These are phyloP conservation scores for Cichladusa arquata DNA, from an alignment of 2,113 vertebrate species.

Conservation along the genomic window DNA sequence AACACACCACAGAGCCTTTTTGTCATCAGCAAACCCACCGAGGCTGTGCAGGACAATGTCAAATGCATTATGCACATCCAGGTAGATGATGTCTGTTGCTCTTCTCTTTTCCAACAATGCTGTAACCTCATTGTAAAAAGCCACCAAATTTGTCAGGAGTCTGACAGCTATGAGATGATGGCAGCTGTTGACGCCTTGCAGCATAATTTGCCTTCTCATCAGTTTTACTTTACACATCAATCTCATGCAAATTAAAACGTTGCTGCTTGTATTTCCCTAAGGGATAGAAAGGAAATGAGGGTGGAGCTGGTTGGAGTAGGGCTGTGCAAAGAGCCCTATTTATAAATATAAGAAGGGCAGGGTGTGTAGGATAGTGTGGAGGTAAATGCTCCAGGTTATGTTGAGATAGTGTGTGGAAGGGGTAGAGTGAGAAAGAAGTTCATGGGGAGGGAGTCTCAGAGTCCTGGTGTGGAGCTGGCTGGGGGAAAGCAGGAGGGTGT, in stretches of 20 bases:
- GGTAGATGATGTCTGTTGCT: background rate
- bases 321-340: background rate
- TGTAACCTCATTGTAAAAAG: background rate
- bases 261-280: background rate
- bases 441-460: background rate
- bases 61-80: background rate
- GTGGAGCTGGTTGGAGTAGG: background rate
- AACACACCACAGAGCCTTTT: background rate
- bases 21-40: background rate
- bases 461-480: background rate
- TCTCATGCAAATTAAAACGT: background rate
- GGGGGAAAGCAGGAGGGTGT: background rate
- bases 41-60: too few species aligned
- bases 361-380: background rate
- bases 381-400: background rate
- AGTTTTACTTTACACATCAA: background rate
- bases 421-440: background rate
- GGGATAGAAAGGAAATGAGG: background rate
- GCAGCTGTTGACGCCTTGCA: background rate
- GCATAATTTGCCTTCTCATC: constrained; percentile 28
- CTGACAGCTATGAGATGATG: background rate
- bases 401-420: background rate
- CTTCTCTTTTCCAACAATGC: background rate
- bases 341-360: background rate
- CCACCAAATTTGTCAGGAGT: background rate